Base-by-base conservation (phyloP, 2,888 invertebrate species). In the Lucinisca nassula region DNA sequence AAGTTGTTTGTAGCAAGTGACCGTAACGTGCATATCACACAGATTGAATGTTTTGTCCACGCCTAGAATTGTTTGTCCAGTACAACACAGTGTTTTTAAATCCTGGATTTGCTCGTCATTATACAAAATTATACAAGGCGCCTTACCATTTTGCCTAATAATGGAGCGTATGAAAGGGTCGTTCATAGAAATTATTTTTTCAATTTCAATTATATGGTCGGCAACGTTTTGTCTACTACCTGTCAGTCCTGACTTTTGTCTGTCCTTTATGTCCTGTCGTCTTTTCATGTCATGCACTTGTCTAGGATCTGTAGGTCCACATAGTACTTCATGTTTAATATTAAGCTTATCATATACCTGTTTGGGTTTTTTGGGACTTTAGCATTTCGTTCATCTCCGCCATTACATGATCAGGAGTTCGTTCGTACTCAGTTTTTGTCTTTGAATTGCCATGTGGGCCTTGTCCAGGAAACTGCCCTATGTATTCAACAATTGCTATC, bases 1-100 rank as follows among this genome's bases (percentile, higher is more conserved):
- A 6, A 84, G 37, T 24, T 89, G 82, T 55, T 89, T 90, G 51
- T 75, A 85, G 49, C 87, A 90, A 2, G n/a, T n/a, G n/a, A n/a
- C n/a, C n/a, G n/a, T n/a, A n/a, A n/a, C n/a, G n/a, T n/a, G n/a
- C n/a, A n/a, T n/a, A n/a, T n/a, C n/a, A n/a, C n/a, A n/a, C n/a
- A n/a, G n/a, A n/a, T n/a, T n/a, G n/a, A n/a, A n/a, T n/a, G n/a
- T n/a, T n/a, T n/a, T n/a, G n/a, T n/a, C n/a, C n/a, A n/a, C n/a
- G n/a, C n/a, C n/a, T n/a, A 84, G 79, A 0, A 82, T 67, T 2
- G 90, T 87, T 14, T 81, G 78, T 38, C 90, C 85, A 2, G 51
- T 21, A 27, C 85, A 83, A 77, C 85, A 87, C 21, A 89, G 8
- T 61, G n/a, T 72, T 32, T 78, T 84, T 12, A 80, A 32, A 40